These are phyloP conservation scores for Acrocephalus kingi DNA, from an alignment of 2,113 vertebrate genomes.

Conservation along the genomic window DNA sequence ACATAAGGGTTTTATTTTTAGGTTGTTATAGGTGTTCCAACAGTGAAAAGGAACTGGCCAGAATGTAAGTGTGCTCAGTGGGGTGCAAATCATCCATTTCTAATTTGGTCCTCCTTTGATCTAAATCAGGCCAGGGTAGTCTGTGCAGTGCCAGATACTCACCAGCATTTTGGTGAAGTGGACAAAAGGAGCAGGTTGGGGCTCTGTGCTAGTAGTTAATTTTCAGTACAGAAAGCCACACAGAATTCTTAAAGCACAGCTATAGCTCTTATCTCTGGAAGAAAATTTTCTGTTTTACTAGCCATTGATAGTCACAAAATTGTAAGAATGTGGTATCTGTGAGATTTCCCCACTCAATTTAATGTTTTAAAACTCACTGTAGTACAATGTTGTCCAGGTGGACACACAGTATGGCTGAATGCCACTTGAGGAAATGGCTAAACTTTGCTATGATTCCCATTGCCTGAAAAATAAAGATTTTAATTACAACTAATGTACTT, in stretches of 20 bases:
- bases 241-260: background rate
- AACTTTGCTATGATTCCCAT: background rate
- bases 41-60: slow-evolving; percentile 17
- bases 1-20: slow-evolving; percentile 7
- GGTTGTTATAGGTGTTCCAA: background rate
- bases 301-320: background rate
- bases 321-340: background rate
- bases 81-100: background rate
- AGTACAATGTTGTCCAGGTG: background rate
- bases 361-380: background rate
- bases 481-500: background rate
- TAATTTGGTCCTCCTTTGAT: background rate
- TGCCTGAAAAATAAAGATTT: background rate
- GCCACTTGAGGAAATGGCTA: background rate
- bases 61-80: slow-evolving; percentile 29
- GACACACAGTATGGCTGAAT: background rate
- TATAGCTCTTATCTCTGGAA: background rate
- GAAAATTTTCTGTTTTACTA: background rate
- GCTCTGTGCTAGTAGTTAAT: background rate
- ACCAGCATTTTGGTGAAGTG: background rate
- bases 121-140: background rate
- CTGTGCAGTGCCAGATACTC: background rate
- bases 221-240: background rate
- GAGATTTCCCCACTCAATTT: background rate
- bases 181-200: background rate